Evolutionary conservation across 2,113 vertebrate genomes (phyloP).

Genomic region (Mesocricetus auratus): DNA sequence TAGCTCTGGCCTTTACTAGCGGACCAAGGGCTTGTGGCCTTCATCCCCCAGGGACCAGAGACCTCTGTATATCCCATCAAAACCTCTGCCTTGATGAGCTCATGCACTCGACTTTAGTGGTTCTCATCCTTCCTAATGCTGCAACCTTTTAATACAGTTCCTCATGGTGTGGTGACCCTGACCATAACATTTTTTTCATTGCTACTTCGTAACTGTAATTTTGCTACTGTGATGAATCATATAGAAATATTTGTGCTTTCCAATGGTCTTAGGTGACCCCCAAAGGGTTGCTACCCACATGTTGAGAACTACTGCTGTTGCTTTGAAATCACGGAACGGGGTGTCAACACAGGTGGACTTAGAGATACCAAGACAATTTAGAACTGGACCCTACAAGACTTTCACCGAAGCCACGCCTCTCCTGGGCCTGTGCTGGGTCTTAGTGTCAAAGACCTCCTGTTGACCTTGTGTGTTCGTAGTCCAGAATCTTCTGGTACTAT

Average conservation of each 20-base stretch:
- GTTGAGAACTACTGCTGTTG: not conserved
- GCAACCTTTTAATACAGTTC: not conserved
- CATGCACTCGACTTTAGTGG: not conserved
- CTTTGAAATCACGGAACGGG: slow-evolving; percentile 38
- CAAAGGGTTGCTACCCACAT: not conserved
- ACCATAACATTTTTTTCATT: not conserved
- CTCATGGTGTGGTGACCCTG: not conserved
- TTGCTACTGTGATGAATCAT: not conserved
- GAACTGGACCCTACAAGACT: not conserved
- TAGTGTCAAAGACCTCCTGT: not conserved
- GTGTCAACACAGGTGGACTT: not conserved
- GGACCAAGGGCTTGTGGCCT: not conserved
- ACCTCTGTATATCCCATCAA: not conserved
- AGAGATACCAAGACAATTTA: not conserved
- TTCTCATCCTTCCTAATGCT: not conserved
- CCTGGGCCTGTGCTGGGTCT: fast-evolving
- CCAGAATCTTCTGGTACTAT: not conserved
- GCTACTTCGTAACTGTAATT: not conserved
- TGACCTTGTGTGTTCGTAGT: fast-evolving
- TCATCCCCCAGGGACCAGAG: not conserved
- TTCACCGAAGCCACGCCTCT: too few relatives aligned
- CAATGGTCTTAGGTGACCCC: not conserved
- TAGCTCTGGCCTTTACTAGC: not conserved
- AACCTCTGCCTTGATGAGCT: not conserved
- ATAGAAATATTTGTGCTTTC: not conserved